phyloP scores from a whole-genome alignment of 2,113 vertebrate genomes.

The Oncorhynchus gorbuscha region DNA sequence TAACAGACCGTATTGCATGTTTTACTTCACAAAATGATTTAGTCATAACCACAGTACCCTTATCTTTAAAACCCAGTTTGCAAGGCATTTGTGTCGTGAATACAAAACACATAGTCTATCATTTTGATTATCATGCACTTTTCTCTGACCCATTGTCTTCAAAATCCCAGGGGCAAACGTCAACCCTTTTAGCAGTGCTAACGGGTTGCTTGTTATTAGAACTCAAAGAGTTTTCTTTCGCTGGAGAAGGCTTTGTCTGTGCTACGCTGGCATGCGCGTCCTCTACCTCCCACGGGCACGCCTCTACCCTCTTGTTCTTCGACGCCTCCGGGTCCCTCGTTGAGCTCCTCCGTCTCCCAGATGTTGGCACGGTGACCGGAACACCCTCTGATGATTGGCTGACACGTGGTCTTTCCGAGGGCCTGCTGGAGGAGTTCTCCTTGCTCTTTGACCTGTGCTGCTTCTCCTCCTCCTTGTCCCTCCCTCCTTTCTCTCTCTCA shows the following conservation, averaged over 20 bases:
- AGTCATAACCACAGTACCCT: neutral
- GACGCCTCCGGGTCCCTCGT: slow-evolving; percentile 70
- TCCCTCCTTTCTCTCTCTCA: slow-evolving; percentile 64
- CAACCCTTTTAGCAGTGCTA: slow-evolving; percentile 57
- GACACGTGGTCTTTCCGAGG: slow-evolving; percentile 65
- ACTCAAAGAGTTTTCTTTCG: slow-evolving; percentile 54
- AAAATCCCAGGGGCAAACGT: slow-evolving; percentile 81
- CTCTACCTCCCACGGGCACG: slow-evolving; percentile 69
- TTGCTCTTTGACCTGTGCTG: slow-evolving; percentile 55
- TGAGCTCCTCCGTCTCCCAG: slow-evolving; percentile 70
- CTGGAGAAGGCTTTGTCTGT: slow-evolving; percentile 52
- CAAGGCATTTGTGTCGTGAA: slow-evolving; percentile 32
- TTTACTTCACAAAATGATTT: neutral
- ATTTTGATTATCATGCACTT: slow-evolving; percentile 61
- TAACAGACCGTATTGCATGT: slow-evolving; percentile 1
- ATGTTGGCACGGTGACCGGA: slow-evolving; percentile 57
- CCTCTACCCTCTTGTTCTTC: slow-evolving; percentile 66
- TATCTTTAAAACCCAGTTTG: slow-evolving; percentile 1
- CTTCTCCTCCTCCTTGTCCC: slow-evolving; percentile 63
- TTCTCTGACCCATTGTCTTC: slow-evolving; percentile 70
- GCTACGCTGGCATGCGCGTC: slow-evolving; percentile 31
- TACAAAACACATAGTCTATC: slow-evolving; percentile 46
- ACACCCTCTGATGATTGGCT: slow-evolving; percentile 76
- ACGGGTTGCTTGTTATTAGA: slow-evolving; percentile 48
- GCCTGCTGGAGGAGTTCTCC: slow-evolving; percentile 74